Base-by-base conservation (phyloP, 2,797 vertebrate genomes). In the Nyctalus aviator region DNA sequence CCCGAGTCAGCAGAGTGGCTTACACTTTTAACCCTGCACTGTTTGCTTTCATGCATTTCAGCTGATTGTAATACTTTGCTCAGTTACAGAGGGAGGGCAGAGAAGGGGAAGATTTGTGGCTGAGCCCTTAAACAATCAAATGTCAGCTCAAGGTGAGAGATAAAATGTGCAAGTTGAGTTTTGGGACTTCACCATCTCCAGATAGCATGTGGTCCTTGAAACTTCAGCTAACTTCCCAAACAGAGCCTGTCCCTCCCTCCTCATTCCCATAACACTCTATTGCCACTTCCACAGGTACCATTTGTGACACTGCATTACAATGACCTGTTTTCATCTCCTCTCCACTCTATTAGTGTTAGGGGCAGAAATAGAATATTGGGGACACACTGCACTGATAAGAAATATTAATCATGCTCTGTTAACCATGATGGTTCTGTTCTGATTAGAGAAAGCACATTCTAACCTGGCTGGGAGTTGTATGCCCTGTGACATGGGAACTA, bases 61-160 rank as follows among this genome's bases (percentile, higher is more conserved):
- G 25, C n/a, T 91, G 37, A 92, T 59, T 82, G 9, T 41, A 73
- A 82, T 79, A 85, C 50, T 88, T 87, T 50, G 15, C 35, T 66
- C 32, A 20, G 6, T 32, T 50, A 59, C n/a, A 93, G 15, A 93
- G 25, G 13, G n/a, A 79, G 12, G 18, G 6, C 20, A 62, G 64
- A 90, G 27, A 76, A 89, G 11, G 30, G 23, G 12, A 25, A 95
- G 32, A 72, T 75, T 59, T 8, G 4, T 71, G 48, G 46, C 81
- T 62, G 55, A 81, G 30, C 59, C 77, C 78, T 73, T 62, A 84
- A 68, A 11, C 27, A 82, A 88, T 50, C 25, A 77, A 94, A 93
- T 75, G 77, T 88, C 79, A 91, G 48, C 55, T 91, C 92, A 93
- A 94, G 77, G 64, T 95, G 72, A 90, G 48, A 95, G 23, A 90